A percentile compares a stretch with the other conserved stretches of the same genome.
phyloP scores from a whole-genome alignment of 92 coral and sea anemone species.

The Parazoanthus atlanticus region DNA sequence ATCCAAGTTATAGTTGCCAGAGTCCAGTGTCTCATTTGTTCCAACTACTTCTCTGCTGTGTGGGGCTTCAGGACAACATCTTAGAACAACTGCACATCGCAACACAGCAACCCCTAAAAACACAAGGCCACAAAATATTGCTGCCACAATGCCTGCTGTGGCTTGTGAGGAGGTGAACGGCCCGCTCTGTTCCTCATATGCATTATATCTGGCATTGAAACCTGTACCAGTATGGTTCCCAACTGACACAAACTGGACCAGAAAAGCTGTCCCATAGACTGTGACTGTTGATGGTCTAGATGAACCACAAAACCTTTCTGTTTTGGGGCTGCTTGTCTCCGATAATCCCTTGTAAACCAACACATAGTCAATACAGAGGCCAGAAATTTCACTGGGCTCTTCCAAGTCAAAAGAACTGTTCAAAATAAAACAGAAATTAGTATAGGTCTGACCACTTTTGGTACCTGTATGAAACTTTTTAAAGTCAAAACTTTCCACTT shows the following conservation, averaged over 20 bases:
- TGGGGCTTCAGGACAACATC: conserved; percentile 47
- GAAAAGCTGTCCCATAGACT: conserved; percentile 41
- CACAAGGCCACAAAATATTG: conserved; percentile 79
- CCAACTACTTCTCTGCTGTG: conserved; percentile 65
- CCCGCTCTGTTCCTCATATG: background rate
- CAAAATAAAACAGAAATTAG: background rate
- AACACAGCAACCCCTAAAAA: conserved; percentile 76
- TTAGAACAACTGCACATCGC: conserved; percentile 74
- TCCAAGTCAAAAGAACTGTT: conserved; percentile 65
- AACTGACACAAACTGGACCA: conserved; percentile 67
- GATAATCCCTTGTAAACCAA: conserved; percentile 46
- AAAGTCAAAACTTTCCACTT: too few species aligned
- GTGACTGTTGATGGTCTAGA: conserved; percentile 42
- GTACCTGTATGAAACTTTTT: too few species aligned
- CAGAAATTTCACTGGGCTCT: conserved; percentile 19
- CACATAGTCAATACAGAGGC: conserved; percentile 69
- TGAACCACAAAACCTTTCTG: conserved; percentile 67
- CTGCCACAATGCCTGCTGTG: conserved; percentile 89
- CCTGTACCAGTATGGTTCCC: conserved; percentile 40
- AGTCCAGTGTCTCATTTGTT: conserved; percentile 54
- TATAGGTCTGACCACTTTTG: too few species aligned
- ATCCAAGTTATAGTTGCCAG: conserved; percentile 58
- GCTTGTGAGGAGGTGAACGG: conserved; percentile 65
- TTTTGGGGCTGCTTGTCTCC: background rate
- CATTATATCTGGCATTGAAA: conserved; percentile 41